Evolutionary conservation across 2,888 invertebrate species (phyloP), one percentile per base, ranked within the genome.

Genomic region (Chaitophorus viminalis): DNA sequence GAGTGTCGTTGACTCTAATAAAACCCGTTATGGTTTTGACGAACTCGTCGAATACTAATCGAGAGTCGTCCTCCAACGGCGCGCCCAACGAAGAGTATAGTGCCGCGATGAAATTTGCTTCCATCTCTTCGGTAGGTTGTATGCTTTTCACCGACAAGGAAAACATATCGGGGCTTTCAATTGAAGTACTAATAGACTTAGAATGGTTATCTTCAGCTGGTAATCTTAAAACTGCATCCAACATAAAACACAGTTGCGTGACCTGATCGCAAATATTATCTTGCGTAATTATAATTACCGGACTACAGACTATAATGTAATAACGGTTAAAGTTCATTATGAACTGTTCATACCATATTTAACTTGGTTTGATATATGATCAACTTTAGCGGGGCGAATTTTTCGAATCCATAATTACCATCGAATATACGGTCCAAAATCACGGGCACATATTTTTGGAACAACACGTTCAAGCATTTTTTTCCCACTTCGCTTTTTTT

Each of bases 1-100:
- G 90, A 0, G 92, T 93, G 90, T 97, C 97, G 87, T 95, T 94
- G 1, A 87, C 8, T 60, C 70, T 79, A 36, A 87, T 3, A 91
- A 97, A 93, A 14, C 95, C 94, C 90, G 94, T 93, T n/a, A 93
- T 92, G 90, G 94, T 93, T 91, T 97, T 97, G 90, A 97, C 92
- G 91, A 95, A 96, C 31, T 93, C 93, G 91, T 98, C 98, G 91
- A 97, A 97, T 89, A 94, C 93, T 3, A 92, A 90, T 11, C 95
- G 93, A 14, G 94, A 94, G 76, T 94, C 93, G 89, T 94, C 95
- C 0, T 95, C 91, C 9, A 98, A 92, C 1, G 95, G 92, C 0
- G 96, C 97, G 0, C 98, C 98, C 14, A 98, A 91, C 0, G 97
- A 98, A 92, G 95, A 96, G 91, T 96, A 97, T 90, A 97, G 92